Percentiles rank a stretch among this genome's conserved stretches.
Conservation (phyloP, 1,140 invertebrate genomes). For the Drosophila lacteicornis region DNA sequence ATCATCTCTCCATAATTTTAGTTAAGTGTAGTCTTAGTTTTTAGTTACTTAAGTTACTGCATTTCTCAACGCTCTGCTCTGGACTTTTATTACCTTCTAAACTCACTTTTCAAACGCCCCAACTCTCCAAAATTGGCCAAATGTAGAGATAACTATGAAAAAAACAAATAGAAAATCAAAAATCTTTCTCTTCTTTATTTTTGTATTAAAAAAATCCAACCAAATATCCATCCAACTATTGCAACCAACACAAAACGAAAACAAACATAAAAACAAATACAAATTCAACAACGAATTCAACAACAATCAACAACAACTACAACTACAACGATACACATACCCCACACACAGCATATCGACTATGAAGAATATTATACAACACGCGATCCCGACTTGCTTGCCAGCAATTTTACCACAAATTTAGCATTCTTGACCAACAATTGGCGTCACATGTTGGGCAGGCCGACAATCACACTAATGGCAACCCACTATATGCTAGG, state of each 20-base stretch:
- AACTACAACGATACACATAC: conserved; percentile 35
- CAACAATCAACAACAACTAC: conserved; percentile 37
- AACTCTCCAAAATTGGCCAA: conserved; percentile 30
- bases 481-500: conserved; percentile 92
- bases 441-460: conserved; percentile 96
- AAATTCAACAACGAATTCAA: conserved; percentile 45
- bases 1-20: background rate
- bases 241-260: conserved; percentile 25
- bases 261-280: conserved; percentile 18
- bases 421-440: conserved; percentile 96
- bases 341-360: conserved; percentile 92
- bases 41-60: conserved; percentile 2
- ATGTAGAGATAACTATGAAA: conserved; percentile 1
- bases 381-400: conserved; percentile 94
- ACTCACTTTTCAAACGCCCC: background rate
- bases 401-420: conserved; percentile 94
- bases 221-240: conserved; percentile 8
- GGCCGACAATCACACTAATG: conserved; percentile 94
- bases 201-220: conserved; percentile 16
- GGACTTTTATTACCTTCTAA: conserved; percentile 9
- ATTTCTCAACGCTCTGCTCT: conserved; percentile 28
- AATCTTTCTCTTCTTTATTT: conserved; percentile 41
- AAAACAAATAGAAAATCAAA: conserved; percentile 10
- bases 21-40: conserved; percentile 9
- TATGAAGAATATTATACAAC: conserved; percentile 96